These are phyloP conservation scores for Eurystomus gularis DNA, from an alignment of 2,113 vertebrate genomes.

Conservation along the genomic window DNA sequence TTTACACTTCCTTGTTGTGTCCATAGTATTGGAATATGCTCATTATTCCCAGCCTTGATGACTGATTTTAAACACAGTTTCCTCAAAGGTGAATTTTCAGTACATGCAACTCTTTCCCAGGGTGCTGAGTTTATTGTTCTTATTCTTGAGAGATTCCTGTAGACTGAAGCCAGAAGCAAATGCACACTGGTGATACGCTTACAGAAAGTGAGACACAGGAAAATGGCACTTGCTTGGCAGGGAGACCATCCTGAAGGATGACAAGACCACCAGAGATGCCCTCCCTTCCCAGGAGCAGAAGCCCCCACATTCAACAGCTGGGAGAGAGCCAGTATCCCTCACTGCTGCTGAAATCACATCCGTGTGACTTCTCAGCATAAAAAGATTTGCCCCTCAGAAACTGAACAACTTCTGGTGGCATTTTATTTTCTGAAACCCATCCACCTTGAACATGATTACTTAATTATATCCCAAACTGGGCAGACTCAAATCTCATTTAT, in stretches of 20 bases:
- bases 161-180: not conserved
- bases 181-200: rapidly evolving
- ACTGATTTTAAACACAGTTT: not conserved
- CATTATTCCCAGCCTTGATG: not conserved
- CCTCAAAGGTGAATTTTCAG: not conserved
- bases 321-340: not conserved
- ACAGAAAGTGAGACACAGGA: rapidly evolving
- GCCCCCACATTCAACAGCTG: not conserved
- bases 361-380: not conserved
- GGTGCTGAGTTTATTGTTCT: not conserved
- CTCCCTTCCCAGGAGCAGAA: not conserved
- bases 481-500: constrained; percentile 63
- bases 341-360: not conserved
- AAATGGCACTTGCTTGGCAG: not conserved
- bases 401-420: not conserved
- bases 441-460: constrained; percentile 58
- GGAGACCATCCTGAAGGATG: not conserved
- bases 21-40: not conserved
- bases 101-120: not conserved
- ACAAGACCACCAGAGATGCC: not conserved
- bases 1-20: not conserved
- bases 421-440: constrained; percentile 40
- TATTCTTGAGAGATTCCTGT: not conserved
- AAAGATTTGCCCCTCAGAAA: not conserved
- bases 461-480: constrained; percentile 64